These are phyloP conservation scores for Peromyscus aztecus DNA, from an alignment of 2,797 vertebrate genomes.

Conservation along the genomic window DNA sequence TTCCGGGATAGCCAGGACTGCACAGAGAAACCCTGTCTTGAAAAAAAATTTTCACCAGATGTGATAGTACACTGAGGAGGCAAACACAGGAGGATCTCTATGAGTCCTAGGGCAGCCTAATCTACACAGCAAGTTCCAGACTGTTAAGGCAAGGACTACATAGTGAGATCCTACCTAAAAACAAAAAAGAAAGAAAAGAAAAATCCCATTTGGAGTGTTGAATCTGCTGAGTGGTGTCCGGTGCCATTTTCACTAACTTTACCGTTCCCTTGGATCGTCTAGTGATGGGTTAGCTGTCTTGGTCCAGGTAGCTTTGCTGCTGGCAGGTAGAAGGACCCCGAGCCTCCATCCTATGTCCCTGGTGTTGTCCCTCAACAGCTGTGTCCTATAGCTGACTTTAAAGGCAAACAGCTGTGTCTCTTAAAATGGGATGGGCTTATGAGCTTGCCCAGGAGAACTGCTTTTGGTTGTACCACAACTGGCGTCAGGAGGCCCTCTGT, in stretches of 20 bases:
- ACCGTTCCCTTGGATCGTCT: too few species aligned
- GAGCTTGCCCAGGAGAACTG: background rate
- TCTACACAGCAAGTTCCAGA: background rate
- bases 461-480: background rate
- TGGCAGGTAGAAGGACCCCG: too few species aligned
- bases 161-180: background rate
- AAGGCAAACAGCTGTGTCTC: background rate
- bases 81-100: background rate
- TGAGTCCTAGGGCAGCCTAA: background rate
- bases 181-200: background rate
- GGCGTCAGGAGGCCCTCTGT: background rate
- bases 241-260: accelerated
- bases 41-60: too few species aligned
- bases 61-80: too few species aligned
- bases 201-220: background rate
- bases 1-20: background rate
- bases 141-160: background rate
- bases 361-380: background rate
- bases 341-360: background rate
- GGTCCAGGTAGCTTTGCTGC: background rate
- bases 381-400: background rate
- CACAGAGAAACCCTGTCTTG: background rate
- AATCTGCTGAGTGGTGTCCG: background rate
- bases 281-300: too few species aligned
- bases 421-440: background rate